phyloP scores from a whole-genome alignment of 2,888 invertebrate species.

The Pterobdella sp. region DNA sequence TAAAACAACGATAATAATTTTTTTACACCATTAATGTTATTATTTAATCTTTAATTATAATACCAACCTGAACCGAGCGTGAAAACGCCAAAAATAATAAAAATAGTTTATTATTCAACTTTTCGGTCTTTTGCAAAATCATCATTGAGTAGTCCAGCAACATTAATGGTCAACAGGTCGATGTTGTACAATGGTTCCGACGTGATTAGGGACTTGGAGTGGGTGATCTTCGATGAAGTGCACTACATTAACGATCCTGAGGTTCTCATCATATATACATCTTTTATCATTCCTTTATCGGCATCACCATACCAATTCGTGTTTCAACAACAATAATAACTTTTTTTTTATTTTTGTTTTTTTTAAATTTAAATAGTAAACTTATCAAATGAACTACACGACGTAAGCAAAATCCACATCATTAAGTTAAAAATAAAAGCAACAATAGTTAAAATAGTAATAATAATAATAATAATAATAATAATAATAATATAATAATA shows the following conservation, averaged over 20 bases:
- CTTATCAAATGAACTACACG: too few relatives aligned
- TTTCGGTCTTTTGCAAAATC: too few relatives aligned
- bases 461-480: too few relatives aligned
- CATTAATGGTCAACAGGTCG: too few relatives aligned
- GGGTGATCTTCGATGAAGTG: slow-evolving; percentile 97
- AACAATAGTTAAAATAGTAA: too few relatives aligned
- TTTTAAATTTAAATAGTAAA: not conserved
- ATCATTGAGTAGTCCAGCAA: too few relatives aligned
- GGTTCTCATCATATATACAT: slow-evolving; percentile 51
- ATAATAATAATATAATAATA: not conserved
- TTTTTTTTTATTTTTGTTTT: not conserved
- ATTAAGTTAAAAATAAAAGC: too few relatives aligned
- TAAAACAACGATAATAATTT: slow-evolving; percentile 11
- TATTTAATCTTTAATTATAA: too few relatives aligned
- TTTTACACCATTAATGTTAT: not conserved
- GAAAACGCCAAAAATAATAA: too few relatives aligned
- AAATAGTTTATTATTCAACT: too few relatives aligned
- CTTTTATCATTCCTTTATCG: not conserved
- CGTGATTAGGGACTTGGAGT: slow-evolving; percentile 87
- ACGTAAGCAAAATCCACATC: too few relatives aligned
- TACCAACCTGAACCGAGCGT: not conserved
- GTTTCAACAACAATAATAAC: not conserved
- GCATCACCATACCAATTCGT: not conserved
- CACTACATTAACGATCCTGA: slow-evolving; percentile 96
- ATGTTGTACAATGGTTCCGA: slow-evolving; percentile 92